Conservation (phyloP, 2,113 vertebrate species). For the Trematomus loennbergii region DNA sequence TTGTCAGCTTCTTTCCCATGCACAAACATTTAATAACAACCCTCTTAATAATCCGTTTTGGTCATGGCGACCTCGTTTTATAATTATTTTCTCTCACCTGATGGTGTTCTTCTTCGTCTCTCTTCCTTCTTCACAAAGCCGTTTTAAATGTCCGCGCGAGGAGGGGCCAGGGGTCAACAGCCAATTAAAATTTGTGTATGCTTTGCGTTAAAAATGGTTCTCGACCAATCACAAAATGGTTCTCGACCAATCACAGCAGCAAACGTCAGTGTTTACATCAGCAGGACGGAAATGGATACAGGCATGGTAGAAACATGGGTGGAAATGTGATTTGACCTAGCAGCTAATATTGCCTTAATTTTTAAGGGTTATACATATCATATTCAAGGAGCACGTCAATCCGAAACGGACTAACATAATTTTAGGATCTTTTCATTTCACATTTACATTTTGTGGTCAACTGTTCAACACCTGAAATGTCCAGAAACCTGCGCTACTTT, state of each 20-base stretch:
- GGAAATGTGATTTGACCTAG: not conserved
- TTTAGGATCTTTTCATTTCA: not conserved
- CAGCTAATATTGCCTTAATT: not conserved
- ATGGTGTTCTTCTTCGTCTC: not conserved
- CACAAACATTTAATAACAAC: not conserved
- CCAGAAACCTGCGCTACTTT: slow-evolving; percentile 48
- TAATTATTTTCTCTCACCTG: slow-evolving; percentile 25
- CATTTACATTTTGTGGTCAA: not conserved
- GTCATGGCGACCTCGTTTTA: rapidly evolving
- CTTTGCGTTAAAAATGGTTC: not conserved
- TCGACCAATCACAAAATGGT: slow-evolving; percentile 14
- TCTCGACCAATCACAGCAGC: slow-evolving; percentile 16
- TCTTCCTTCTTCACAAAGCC: not conserved
- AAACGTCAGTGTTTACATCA: slow-evolving; percentile 50
- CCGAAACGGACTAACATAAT: not conserved
- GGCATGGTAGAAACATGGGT: slow-evolving; percentile 44
- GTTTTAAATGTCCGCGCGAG: slow-evolving; percentile 76
- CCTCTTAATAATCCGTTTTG: rapidly evolving
- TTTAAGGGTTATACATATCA: not conserved
- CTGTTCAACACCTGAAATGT: slow-evolving; percentile 58
- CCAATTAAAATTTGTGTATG: slow-evolving; percentile 68
- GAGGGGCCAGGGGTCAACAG: not conserved
- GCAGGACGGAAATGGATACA: slow-evolving; percentile 45
- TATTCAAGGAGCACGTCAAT: rapidly evolving
- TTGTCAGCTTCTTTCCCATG: not conserved